Evolutionary conservation across 2,888 invertebrate genomes (phyloP).

Genomic region (Heteromurus nitidus): DNA sequence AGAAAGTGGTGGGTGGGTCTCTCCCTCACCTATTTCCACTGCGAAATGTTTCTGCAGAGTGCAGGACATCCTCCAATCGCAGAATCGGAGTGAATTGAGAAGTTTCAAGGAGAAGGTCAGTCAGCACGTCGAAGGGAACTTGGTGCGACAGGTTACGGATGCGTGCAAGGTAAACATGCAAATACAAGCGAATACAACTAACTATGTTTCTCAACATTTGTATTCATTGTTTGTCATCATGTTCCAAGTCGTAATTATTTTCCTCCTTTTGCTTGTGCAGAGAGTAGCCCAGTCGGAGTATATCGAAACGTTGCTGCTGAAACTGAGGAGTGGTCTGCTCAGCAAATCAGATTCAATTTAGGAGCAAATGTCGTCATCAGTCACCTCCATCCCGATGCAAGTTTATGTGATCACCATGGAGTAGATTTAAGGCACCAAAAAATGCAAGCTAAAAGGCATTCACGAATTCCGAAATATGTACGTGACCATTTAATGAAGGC

Average conservation of each 20-base stretch:
- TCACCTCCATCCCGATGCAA: not conserved
- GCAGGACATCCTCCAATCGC: not conserved
- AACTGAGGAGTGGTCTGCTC: constrained; percentile 65
- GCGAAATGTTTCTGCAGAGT: constrained; percentile 63
- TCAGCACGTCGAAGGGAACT: constrained; percentile 21
- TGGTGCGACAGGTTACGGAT: constrained; percentile 49
- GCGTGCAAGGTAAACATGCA: constrained; percentile 57
- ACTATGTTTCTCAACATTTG: not conserved
- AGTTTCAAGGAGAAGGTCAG: constrained; percentile 33
- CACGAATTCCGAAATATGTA: no score
- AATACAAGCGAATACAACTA: not conserved
- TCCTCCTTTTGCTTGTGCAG: constrained; percentile 52
- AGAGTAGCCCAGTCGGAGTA: constrained; percentile 56
- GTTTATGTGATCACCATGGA: not conserved
- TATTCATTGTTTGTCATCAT: not conserved
- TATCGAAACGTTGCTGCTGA: constrained; percentile 62
- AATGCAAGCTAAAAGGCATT: no score
- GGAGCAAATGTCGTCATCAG: not conserved
- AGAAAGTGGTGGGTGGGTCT: constrained; percentile 75
- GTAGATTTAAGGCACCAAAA: no score
- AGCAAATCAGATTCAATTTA: not conserved
- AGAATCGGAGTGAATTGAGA: constrained; percentile 11
- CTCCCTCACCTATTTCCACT: constrained; percentile 65
- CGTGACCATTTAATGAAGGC: no score
- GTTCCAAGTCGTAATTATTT: not conserved